Conservation (phyloP, 1,140 invertebrate genomes). For the Drosophila yakuba region DNA sequence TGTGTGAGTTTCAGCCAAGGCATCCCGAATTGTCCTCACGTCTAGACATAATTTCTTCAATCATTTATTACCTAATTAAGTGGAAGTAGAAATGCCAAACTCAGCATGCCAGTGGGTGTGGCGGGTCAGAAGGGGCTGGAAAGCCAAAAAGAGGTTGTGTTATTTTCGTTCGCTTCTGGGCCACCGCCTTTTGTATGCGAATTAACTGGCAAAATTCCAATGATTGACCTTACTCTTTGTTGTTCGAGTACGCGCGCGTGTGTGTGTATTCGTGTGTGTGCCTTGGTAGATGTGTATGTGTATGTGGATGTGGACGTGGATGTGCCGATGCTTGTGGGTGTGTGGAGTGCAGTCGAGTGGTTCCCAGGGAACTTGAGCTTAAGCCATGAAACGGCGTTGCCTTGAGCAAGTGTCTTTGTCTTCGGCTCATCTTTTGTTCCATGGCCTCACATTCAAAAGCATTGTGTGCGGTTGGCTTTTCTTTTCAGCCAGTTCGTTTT, state of each 20-base stretch:
- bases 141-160: constrained; percentile 22
- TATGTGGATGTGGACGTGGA: constrained; percentile 9
- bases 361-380: constrained; percentile 59
- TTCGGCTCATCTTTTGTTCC: constrained; percentile 76
- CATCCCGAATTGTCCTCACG: constrained; percentile 84
- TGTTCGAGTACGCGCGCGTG: constrained; percentile 30
- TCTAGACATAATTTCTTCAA: constrained; percentile 85
- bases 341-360: constrained; percentile 52
- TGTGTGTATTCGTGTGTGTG: constrained; percentile 7
- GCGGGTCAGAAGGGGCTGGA: constrained; percentile 20
- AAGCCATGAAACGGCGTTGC: constrained; percentile 62
- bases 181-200: constrained; percentile 71
- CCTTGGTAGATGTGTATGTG: constrained; percentile 10
- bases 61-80: constrained; percentile 85
- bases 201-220: constrained; percentile 83
- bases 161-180: constrained; percentile 43
- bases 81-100: constrained; percentile 83
- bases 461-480: constrained; percentile 71
- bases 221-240: constrained; percentile 75
- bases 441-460: constrained; percentile 38
- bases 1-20: constrained; percentile 16
- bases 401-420: constrained; percentile 78
- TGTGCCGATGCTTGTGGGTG: constrained; percentile 17
- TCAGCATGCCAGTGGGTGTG: constrained; percentile 67
- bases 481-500: constrained; percentile 30